Evolutionary conservation across 2,797 vertebrate genomes (phyloP), one percentile per base, ranked within the genome.

Genomic region (Agapornis canus): DNA sequence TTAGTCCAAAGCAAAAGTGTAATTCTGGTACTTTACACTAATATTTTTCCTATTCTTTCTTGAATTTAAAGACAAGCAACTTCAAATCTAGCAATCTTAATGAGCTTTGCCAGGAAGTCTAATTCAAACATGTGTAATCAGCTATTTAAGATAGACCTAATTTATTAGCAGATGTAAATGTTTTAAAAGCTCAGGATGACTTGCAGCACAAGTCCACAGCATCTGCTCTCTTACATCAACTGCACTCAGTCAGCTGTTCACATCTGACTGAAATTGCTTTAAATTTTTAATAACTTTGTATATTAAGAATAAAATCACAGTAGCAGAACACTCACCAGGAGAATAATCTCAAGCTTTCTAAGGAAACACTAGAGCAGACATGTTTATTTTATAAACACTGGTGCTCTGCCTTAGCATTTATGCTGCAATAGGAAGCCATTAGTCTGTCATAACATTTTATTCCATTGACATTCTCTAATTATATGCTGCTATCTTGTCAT

Each of bases 211-310:
- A 65, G 48, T 52, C 39, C 61, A 37, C 61, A 86, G 84, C 89
- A 91, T 84, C 92, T 94, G 91, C 66, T 90, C 65, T 68, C 54
- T 47, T 20, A 16, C 37, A 47, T 48, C 70, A 85, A 22, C 75
- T 20, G 64, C 79, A 78, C 75, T 89, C 90, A 64, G 37, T 59
- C 84, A 97, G 95, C 86, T 91, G 65, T 13, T 87, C 56, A 29
- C 82, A 69, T 88, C 82, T 81, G 60, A 93, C 3, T 64, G 88
- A 90, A 60, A 29, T 52, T 20, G 68, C 4, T 86, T 87, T 93
- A 88, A 96, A 95, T 93, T 95, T 96, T 97, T 94, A 89, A 96
- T 94, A 63, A 49, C 40, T 81, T 25, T 45, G 65, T 48, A 71
- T 91, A 92, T 93, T 54, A 91, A 92, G 89, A 91, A 82, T 56